These are phyloP conservation scores for Silurus asotus DNA, from an alignment of 2,113 vertebrate species.

Conservation along the genomic window DNA sequence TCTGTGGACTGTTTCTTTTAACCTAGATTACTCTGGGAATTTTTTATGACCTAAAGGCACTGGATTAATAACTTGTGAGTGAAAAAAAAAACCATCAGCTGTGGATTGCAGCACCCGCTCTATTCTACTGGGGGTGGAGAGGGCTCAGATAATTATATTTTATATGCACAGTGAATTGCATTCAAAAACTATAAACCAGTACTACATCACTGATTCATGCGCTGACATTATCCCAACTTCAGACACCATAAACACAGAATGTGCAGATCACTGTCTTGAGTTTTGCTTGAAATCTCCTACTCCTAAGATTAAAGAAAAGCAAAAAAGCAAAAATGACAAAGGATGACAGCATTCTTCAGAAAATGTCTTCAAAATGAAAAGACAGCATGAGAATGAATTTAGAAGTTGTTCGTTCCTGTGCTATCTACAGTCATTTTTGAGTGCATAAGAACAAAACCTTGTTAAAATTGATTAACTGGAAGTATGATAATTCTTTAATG, in stretches of 20 bases:
- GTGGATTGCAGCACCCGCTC: constrained; percentile 1
- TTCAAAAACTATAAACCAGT: constrained; percentile 15
- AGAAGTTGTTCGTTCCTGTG: not conserved
- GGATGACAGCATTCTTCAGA: not conserved
- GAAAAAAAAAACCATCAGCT: constrained; percentile 42
- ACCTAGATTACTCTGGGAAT: constrained; percentile 48
- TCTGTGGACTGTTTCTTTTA: constrained; percentile 35
- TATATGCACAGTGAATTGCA: constrained; percentile 36
- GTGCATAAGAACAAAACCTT: not conserved
- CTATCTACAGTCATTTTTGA: not conserved
- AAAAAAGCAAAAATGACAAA: constrained; percentile 7
- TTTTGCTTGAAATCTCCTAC: not conserved
- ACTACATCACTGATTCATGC: constrained; percentile 14
- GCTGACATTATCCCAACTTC: constrained; percentile 18
- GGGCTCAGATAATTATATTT: constrained; percentile 2
- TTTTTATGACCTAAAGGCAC: constrained; percentile 40
- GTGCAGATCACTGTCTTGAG: not conserved
- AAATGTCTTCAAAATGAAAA: not conserved
- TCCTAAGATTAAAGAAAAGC: not conserved
- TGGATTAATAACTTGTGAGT: constrained; percentile 44
- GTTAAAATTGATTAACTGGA: constrained; percentile 13
- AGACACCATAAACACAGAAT: constrained; percentile 10
- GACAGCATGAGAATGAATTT: not conserved
- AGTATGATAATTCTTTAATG: constrained; percentile 11
- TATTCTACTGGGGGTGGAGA: constrained; percentile 3